Percentiles rank a stretch among this genome's conserved stretches.
phyloP scores from a whole-genome alignment of 2,113 vertebrate genomes.

The Isurus oxyrinchus region DNA sequence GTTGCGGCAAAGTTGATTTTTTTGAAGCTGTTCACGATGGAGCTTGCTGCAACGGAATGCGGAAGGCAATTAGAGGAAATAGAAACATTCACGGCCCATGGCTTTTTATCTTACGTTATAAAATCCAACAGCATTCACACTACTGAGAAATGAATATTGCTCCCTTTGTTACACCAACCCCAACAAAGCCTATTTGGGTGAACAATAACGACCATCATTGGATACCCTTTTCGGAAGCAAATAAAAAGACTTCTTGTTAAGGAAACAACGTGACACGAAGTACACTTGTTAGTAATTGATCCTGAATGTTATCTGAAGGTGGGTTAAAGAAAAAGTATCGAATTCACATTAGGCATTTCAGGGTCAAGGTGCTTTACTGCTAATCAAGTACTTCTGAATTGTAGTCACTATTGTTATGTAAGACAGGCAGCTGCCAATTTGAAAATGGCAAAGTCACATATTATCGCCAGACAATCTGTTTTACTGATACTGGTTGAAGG shows the following conservation, averaged over 20 bases:
- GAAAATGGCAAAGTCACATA: background rate
- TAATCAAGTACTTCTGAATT: background rate
- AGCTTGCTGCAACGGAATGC: background rate
- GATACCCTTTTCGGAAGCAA: background rate
- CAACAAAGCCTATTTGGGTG: background rate
- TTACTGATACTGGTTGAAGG: too few relatives aligned
- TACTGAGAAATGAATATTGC: background rate
- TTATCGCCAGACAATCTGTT: too few relatives aligned
- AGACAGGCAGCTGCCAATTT: background rate
- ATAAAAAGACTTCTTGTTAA: background rate
- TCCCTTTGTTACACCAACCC: background rate
- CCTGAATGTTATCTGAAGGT: background rate
- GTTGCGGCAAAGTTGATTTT: background rate
- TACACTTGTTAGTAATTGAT: background rate
- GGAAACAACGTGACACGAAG: background rate
- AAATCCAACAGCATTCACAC: background rate
- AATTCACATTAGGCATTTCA: background rate
- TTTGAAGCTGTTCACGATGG: background rate
- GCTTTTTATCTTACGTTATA: background rate
- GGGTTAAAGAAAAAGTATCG: background rate
- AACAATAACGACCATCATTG: background rate
- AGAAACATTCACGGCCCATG: background rate
- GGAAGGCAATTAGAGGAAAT: background rate
- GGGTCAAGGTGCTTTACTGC: too few relatives aligned
- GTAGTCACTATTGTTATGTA: background rate